Conservation (phyloP, 1,140 invertebrate species). For the Adelges cooleyi region DNA sequence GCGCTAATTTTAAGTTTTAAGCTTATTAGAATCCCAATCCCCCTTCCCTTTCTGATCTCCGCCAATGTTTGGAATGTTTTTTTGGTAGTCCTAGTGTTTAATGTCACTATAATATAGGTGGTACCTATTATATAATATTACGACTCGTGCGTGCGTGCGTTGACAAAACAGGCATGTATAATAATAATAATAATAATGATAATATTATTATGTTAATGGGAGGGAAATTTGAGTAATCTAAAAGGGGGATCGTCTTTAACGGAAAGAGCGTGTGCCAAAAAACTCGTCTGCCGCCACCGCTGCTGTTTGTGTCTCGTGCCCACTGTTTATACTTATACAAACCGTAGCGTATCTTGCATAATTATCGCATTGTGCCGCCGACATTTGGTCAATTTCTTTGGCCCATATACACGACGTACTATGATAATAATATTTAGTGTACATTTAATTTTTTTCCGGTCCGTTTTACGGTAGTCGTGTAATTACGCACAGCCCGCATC, state of each 20-base stretch:
- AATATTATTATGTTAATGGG: slow-evolving; percentile 16
- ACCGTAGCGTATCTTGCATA: not conserved
- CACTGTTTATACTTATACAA: not conserved
- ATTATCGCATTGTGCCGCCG: not conserved
- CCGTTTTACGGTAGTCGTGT: not conserved
- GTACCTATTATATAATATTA: too few relatives aligned
- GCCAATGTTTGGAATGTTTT: too few relatives aligned
- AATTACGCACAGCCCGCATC: not conserved
- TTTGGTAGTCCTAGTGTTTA: too few relatives aligned
- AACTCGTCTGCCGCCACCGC: not conserved
- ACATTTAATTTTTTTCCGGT: slow-evolving; percentile 3
- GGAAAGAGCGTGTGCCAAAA: slow-evolving; percentile 16
- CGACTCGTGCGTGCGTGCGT: too few relatives aligned
- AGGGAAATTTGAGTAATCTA: not conserved
- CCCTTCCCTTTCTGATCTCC: too few relatives aligned
- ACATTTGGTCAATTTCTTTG: not conserved
- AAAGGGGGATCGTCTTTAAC: slow-evolving; percentile 12
- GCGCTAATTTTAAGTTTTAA: too few relatives aligned
- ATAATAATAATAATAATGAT: not conserved
- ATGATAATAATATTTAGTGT: not conserved
- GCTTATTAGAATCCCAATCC: too few relatives aligned
- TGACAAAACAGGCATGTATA: too few relatives aligned
- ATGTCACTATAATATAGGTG: too few relatives aligned
- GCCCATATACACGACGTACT: not conserved
- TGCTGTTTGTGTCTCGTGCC: not conserved